phyloP scores from a whole-genome alignment of 2,888 invertebrate genomes.

The Platynereis dumerilii region DNA sequence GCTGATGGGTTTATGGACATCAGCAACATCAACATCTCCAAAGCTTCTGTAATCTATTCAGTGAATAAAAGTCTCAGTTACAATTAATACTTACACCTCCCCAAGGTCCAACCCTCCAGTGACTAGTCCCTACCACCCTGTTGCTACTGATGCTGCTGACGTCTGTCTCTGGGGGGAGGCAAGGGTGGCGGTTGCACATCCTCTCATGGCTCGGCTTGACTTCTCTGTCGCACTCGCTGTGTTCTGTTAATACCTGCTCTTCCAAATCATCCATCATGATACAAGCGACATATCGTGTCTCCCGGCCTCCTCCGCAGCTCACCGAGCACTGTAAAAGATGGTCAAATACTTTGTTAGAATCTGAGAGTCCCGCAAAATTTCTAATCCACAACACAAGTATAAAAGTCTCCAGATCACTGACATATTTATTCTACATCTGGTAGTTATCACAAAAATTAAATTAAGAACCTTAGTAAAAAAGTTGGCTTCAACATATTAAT shows the following conservation, averaged over 20 bases:
- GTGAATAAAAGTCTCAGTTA: no score
- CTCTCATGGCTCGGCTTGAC: slow-evolving; percentile 44
- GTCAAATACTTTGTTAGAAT: no score
- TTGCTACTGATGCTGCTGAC: slow-evolving; percentile 49
- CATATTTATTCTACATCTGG: no score
- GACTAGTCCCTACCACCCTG: slow-evolving; percentile 46
- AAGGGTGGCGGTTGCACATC: slow-evolving; percentile 44
- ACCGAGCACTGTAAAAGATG: slow-evolving; percentile 69
- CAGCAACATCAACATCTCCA: no score
- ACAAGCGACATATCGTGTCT: slow-evolving; percentile 71
- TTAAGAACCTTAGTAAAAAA: no score
- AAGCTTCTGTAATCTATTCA: no score
- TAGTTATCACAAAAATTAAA: no score
- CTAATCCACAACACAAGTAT: no score
- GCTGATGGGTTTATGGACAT: no score
- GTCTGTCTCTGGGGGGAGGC: slow-evolving; percentile 38
- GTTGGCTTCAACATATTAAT: no score
- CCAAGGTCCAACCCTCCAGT: slow-evolving; percentile 66
- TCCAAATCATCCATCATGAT: slow-evolving; percentile 50
- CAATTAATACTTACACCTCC: slow-evolving; percentile 65
- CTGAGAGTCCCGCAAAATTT: no score
- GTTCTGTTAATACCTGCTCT: slow-evolving; percentile 38
- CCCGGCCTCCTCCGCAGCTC: slow-evolving; percentile 72
- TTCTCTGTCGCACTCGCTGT: slow-evolving; percentile 37
- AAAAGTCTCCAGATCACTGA: no score